Conservation (phyloP, 2,888 invertebrate genomes). For the Thereva unica region DNA sequence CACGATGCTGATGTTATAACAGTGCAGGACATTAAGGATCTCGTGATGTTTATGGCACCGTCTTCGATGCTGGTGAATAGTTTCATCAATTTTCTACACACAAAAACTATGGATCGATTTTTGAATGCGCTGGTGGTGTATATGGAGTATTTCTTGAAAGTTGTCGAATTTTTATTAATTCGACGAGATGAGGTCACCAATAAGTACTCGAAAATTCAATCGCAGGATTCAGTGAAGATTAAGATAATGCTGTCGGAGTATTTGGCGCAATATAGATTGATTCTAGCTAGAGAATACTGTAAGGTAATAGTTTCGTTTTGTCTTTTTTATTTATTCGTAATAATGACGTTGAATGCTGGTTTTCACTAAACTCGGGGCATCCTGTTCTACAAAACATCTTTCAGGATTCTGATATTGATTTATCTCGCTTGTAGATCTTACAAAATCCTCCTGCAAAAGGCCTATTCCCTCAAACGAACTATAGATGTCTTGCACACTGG, state of each 20-base stretch:
- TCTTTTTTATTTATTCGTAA: too few species aligned
- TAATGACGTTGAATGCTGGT: too few species aligned
- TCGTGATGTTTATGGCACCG: conserved; percentile 53
- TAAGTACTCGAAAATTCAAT: conserved; percentile 50
- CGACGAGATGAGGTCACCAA: conserved; percentile 52
- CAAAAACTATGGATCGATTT: conserved; percentile 49
- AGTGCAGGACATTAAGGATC: conserved; percentile 53
- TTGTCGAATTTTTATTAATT: conserved; percentile 54
- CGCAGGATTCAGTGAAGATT: conserved; percentile 49
- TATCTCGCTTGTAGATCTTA: too few species aligned
- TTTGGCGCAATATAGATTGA: conserved; percentile 52
- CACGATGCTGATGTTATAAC: conserved; percentile 51
- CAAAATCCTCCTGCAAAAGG: too few species aligned
- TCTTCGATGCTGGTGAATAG: conserved; percentile 46
- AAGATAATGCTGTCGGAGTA: conserved; percentile 51
- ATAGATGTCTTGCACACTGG: too few species aligned
- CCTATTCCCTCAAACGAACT: too few species aligned
- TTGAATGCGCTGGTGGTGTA: conserved; percentile 54
- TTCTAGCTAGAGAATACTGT: conserved; percentile 55
- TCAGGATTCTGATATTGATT: too few species aligned
- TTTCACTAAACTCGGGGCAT: too few species aligned
- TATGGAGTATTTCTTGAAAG: conserved; percentile 54
- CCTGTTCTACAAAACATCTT: too few species aligned
- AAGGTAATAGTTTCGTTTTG: conserved; percentile 38
- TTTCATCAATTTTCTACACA: conserved; percentile 53